Base-by-base conservation (phyloP, 1,140 invertebrate species). In the Monomorium pharaonis region DNA sequence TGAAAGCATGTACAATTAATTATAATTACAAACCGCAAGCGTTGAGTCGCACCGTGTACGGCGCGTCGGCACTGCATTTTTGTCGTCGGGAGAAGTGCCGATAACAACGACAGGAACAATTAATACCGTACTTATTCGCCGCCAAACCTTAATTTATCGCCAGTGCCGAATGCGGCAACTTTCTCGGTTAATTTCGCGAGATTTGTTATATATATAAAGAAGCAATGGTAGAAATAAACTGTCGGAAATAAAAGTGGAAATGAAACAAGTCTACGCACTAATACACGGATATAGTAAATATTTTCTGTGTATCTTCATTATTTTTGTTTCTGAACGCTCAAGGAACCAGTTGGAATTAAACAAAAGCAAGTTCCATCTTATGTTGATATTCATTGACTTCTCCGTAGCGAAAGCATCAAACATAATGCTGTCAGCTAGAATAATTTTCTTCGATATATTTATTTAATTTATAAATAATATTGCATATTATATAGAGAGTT, bases 91-190 rank as follows among this genome's bases (percentile, higher is more conserved):
- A 1, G 67, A 72, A 44, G 51, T 37, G 21, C n/a, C 67, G 78
- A 72, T 60, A 74, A 83, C 54, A 72, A 83, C 51, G 12, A 72
- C 65, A 70, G 16, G 30, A 44, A 69, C 47, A 56, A 83, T 83
- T 74, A 83, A 83, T 49, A 69, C 6, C 42, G 78, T 60, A 49
- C 42, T n/a, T 18, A 62, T 30, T 37, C 33, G 21, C 44, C 21
- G 51, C n/a, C 67, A 49, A 87, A 83, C 76, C 44, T 87, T 81
- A 87, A 87, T 90, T 89, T 89, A 87, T 85, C 74, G 56, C 9
- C 14, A 14, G 24, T n/a, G n/a, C 42, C 44, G 12, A 33, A 74
- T 54, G 30, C 44, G 58, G 56, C 30, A 56, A 83, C 85, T 89
- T 90, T 88, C 89, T 84, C 88, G 27, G 63, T 89, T 86, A 88